Percentiles rank a stretch among this genome's conserved stretches.
These are phyloP conservation scores for Herpailurus yagouaroundi DNA, from an alignment of 2,113 vertebrate genomes.

Conservation along the genomic window DNA sequence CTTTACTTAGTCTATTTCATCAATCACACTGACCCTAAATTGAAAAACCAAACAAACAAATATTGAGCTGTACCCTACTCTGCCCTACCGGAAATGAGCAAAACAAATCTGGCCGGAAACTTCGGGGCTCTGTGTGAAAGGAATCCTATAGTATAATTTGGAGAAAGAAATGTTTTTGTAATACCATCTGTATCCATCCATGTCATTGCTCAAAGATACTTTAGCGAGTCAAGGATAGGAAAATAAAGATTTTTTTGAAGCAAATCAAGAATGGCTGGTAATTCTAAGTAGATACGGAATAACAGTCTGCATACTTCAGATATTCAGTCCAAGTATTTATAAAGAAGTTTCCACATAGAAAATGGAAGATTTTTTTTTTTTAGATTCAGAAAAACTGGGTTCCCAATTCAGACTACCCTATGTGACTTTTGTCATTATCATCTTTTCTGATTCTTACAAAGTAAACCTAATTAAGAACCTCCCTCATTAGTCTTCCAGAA, in stretches of 20 bases:
- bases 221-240: conserved; percentile 72
- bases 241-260: conserved; percentile 66
- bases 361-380: conserved; percentile 73
- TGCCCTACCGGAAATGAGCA: not conserved
- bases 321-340: not conserved
- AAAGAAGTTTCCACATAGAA: conserved; percentile 62
- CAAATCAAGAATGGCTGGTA: conserved; percentile 57
- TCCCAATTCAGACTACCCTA: conserved; percentile 84
- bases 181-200: conserved; percentile 65
- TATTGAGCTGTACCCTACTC: not conserved
- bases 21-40: not conserved
- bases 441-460: conserved; percentile 94
- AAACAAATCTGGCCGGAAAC: not conserved
- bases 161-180: conserved; percentile 54
- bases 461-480: conserved; percentile 98
- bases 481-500: conserved; percentile 99
- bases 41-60: conserved; percentile 19
- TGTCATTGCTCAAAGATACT: conserved; percentile 40
- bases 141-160: conserved; percentile 35
- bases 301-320: conserved; percentile 66
- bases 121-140: conserved; percentile 3
- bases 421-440: conserved; percentile 89
- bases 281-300: conserved; percentile 38
- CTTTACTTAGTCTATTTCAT: not conserved
- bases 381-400: conserved; percentile 82